Percentiles rank a stretch among this genome's conserved stretches.
These are phyloP conservation scores for Silurus lanzhouensis DNA, from an alignment of 2,797 vertebrate species.

Conservation along the genomic window DNA sequence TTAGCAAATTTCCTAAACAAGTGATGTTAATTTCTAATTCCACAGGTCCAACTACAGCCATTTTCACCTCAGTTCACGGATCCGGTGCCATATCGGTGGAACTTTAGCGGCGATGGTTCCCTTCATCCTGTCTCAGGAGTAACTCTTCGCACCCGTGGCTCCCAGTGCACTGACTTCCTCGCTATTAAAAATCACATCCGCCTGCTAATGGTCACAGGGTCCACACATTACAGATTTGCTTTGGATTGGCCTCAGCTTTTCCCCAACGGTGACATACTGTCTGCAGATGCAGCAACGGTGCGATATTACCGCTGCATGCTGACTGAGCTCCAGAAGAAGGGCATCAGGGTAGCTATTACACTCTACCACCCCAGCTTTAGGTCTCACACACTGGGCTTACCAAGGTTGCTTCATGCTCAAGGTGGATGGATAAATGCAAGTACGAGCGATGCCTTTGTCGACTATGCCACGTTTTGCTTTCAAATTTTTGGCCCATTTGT, in stretches of 20 bases:
- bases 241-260: constrained; percentile 92
- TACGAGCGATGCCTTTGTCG: constrained; percentile 79
- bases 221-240: constrained; percentile 89
- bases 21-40: neutral
- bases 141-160: constrained; percentile 75
- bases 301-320: constrained; percentile 89
- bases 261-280: constrained; percentile 79
- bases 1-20: neutral
- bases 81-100: constrained; percentile 89
- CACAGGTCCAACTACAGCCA: constrained; percentile 81
- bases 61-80: constrained; percentile 92
- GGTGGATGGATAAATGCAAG: constrained; percentile 88
- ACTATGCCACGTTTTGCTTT: constrained; percentile 87
- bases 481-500: constrained; percentile 84
- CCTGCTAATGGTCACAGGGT: constrained; percentile 79
- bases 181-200: constrained; percentile 81
- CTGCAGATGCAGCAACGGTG: constrained; percentile 79
- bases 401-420: constrained; percentile 70
- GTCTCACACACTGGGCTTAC: constrained; percentile 78
- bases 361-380: constrained; percentile 85
- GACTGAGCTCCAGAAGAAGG: constrained; percentile 79
- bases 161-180: constrained; percentile 90
- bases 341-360: constrained; percentile 78
- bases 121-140: constrained; percentile 81
- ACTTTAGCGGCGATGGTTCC: constrained; percentile 83